phyloP scores from a whole-genome alignment of 2,888 invertebrate genomes.

The Acrobasis consociella region DNA sequence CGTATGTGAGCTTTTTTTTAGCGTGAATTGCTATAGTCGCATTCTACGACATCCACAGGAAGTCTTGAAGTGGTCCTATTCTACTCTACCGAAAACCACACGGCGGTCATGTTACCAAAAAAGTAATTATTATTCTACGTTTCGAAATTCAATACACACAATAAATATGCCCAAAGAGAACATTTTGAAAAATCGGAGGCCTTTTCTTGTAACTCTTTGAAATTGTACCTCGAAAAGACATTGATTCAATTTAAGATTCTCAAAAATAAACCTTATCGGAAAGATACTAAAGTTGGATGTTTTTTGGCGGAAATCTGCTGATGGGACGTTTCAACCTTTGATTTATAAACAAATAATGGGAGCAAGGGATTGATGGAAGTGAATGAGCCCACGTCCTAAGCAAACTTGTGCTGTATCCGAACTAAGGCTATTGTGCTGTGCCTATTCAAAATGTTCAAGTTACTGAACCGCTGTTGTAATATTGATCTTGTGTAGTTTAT shows the following conservation, averaged over 20 bases:
- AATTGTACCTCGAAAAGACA: slow-evolving; percentile 43
- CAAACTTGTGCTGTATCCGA: slow-evolving; percentile 66
- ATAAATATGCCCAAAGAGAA: no score
- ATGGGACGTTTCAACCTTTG: slow-evolving; percentile 52
- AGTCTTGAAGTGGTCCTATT: no score
- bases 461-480: slow-evolving; percentile 48
- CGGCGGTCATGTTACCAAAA: no score
- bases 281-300: slow-evolving; percentile 43
- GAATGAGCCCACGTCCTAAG: slow-evolving; percentile 72
- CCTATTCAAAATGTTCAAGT: slow-evolving; percentile 50
- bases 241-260: slow-evolving; percentile 31
- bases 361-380: slow-evolving; percentile 68
- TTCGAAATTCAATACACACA: no score
- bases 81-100: no score
- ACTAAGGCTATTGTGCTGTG: slow-evolving; percentile 56
- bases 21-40: no score
- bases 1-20: no score
- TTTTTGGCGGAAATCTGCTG: slow-evolving; percentile 31
- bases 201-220: slow-evolving; percentile 51
- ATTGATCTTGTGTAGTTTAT: slow-evolving; percentile 56
- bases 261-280: slow-evolving; percentile 42
- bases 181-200: slow-evolving; percentile 51
- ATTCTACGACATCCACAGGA: no score
- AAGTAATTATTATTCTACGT: no score
- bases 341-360: slow-evolving; percentile 67